Evolutionary conservation across 2,797 vertebrate genomes (phyloP).

Genomic region (Poecilia velifera): DNA sequence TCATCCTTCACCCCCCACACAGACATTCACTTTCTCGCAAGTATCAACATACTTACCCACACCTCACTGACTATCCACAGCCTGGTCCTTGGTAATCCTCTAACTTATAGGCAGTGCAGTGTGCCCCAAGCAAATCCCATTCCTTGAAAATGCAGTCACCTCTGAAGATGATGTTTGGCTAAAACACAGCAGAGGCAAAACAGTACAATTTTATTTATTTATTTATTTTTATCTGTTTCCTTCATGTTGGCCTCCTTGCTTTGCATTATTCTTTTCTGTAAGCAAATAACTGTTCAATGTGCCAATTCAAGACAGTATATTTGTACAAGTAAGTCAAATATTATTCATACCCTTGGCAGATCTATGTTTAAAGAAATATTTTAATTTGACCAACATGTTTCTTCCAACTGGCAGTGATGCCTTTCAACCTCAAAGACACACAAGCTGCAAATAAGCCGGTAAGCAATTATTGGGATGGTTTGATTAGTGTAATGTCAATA

Average conservation of each 20-base stretch:
- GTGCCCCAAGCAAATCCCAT: conserved; percentile 60
- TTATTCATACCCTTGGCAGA: background rate
- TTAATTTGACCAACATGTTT: background rate
- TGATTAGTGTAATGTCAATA: background rate
- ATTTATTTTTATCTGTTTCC: conserved; percentile 15
- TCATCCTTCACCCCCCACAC: conserved; percentile 53
- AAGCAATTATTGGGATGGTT: background rate
- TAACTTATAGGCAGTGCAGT: conserved; percentile 62
- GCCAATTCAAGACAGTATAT: background rate
- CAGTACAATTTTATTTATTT: conserved; percentile 6
- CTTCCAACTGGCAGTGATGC: background rate
- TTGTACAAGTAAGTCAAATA: background rate
- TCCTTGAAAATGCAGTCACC: conserved; percentile 60
- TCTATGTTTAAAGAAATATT: background rate
- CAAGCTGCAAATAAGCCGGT: background rate
- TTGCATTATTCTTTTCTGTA: background rate
- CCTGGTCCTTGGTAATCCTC: conserved; percentile 65
- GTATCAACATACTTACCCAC: conserved; percentile 52
- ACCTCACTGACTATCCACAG: conserved; percentile 55
- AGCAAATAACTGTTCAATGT: conserved; percentile 6
- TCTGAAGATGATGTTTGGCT: conserved; percentile 51
- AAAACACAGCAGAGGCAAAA: conserved; percentile 54
- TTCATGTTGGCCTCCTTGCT: conserved; percentile 14
- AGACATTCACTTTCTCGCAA: conserved; percentile 51
- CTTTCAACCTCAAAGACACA: background rate